phyloP scores from a whole-genome alignment of 1,140 invertebrate species.

The Centruroides sculpturatus region DNA sequence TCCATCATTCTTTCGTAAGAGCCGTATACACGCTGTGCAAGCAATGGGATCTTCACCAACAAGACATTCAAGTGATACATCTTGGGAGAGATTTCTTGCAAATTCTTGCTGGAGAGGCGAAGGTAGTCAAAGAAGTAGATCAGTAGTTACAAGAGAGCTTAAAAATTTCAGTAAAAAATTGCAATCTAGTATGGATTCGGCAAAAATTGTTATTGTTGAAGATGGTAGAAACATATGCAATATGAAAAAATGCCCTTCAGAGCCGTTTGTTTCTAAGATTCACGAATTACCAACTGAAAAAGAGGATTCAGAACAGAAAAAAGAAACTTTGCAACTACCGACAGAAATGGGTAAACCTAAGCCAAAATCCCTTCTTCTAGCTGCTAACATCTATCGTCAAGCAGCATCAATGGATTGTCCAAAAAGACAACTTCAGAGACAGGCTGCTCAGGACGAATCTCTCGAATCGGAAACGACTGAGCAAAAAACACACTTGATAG shows the following conservation, averaged over 20 bases:
- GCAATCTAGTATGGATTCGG: too few relatives aligned
- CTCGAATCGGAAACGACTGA: too few relatives aligned
- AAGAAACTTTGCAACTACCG: background rate
- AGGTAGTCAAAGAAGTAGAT: background rate
- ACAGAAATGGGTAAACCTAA: conserved; percentile 4
- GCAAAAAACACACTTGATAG: too few relatives aligned
- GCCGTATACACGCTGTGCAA: background rate
- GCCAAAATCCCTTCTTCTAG: conserved; percentile 7
- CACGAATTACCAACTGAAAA: conserved; percentile 7
- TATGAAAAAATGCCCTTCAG: conserved; percentile 12
- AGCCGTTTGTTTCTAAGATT: conserved; percentile 10
- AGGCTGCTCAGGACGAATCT: too few relatives aligned
- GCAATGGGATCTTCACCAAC: background rate
- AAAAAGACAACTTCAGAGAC: background rate
- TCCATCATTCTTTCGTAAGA: conserved; percentile 2
- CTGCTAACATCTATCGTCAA: conserved; percentile 10
- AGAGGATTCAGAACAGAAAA: background rate
- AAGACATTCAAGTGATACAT: background rate
- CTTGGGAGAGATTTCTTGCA: background rate
- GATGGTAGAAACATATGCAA: background rate
- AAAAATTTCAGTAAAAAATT: background rate
- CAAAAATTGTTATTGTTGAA: too few relatives aligned
- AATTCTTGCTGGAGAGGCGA: background rate
- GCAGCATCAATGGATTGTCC: conserved; percentile 15
- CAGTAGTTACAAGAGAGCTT: background rate